Conservation (phyloP, 2,888 invertebrate species). For the Lymantria monacha region DNA sequence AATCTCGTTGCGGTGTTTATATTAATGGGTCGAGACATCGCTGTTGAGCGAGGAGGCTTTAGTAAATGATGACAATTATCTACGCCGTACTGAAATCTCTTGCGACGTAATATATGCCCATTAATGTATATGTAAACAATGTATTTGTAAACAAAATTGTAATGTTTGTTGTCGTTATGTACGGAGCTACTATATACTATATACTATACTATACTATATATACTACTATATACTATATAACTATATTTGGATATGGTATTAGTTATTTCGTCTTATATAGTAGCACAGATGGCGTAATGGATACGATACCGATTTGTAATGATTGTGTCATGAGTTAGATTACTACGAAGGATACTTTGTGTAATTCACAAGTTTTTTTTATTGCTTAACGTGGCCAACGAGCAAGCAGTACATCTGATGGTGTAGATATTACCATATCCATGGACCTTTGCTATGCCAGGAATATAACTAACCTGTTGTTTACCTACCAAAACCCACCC, state of each 20-base stretch:
- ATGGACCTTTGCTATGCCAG: no score
- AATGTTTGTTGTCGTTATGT: background rate
- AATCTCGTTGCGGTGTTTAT: slow-evolving; percentile 4
- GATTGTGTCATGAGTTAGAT: background rate
- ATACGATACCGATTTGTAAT: background rate
- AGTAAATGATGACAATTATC: slow-evolving; percentile 18
- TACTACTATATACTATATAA: no score
- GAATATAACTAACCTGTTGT: no score
- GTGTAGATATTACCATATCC: no score
- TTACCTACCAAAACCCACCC: no score
- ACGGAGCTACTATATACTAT: no score
- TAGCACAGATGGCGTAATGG: background rate
- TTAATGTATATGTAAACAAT: background rate
- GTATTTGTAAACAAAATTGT: background rate
- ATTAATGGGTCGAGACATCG: slow-evolving; percentile 14
- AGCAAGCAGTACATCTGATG: no score
- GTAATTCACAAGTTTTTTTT: no score
- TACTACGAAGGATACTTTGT: background rate
- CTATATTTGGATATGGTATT: no score
- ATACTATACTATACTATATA: no score
- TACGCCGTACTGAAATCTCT: slow-evolving; percentile 9
- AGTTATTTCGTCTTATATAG: no score
- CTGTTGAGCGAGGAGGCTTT: slow-evolving; percentile 8
- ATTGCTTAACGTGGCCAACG: no score
- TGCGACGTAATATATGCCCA: background rate